A percentile compares a stretch with the other conserved stretches of the same genome.
These are phyloP conservation scores for Laticauda colubrina DNA, from an alignment of 2,113 vertebrate genomes.

Conservation along the genomic window DNA sequence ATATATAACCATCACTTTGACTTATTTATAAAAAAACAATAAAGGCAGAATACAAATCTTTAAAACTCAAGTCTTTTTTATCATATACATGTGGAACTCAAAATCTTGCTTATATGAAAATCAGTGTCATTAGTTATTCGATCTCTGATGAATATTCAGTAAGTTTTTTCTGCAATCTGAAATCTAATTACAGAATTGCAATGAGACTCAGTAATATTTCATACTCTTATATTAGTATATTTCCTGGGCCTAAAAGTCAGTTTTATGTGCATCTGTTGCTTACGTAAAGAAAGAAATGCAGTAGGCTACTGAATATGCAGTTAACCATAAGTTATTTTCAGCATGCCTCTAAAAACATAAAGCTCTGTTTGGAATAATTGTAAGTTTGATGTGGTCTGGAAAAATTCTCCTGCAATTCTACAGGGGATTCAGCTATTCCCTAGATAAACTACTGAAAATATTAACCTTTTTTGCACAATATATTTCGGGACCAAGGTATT, in stretches of 20 bases:
- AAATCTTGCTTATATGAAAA: not conserved
- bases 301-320: not conserved
- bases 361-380: not conserved
- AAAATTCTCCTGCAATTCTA: not conserved
- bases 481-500: fast-evolving
- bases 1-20: not conserved
- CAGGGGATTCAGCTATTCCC: not conserved
- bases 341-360: not conserved
- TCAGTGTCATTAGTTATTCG: not conserved
- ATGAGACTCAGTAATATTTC: not conserved
- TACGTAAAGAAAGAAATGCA: not conserved
- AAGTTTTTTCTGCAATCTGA: not conserved
- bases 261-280: not conserved
- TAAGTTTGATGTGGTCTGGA: not conserved
- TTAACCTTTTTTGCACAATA: not conserved
- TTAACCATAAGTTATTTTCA: not conserved
- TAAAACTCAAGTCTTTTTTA: not conserved
- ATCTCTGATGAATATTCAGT: not conserved
- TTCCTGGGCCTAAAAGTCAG: not conserved
- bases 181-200: not conserved
- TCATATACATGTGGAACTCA: not conserved
- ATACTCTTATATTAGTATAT: not conserved
- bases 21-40: not conserved
- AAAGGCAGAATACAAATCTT: not conserved
- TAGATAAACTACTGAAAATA: not conserved